A percentile compares a stretch with the other conserved stretches of the same genome.
Conservation (phyloP, 92 coral and sea anemone species). For the Palythoa grandis region DNA sequence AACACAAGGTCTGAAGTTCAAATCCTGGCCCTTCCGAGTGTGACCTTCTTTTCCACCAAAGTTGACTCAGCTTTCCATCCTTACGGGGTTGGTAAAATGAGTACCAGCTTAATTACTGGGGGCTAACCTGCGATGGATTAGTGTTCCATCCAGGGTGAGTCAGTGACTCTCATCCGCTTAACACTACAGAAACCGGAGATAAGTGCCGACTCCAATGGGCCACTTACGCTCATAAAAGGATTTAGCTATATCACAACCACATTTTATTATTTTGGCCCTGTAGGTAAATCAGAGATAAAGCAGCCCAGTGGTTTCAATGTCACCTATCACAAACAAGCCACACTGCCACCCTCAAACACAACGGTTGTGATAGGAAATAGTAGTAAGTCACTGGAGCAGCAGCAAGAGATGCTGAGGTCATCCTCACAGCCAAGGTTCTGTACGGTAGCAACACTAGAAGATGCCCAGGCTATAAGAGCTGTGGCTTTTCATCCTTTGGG, state of each 20-base stretch:
- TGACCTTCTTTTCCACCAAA: no score
- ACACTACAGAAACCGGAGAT: no score
- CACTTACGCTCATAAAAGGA: no score
- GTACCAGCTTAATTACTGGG: no score
- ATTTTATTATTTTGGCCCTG: background rate
- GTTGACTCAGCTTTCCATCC: background rate
- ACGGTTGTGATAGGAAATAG: slow-evolving; percentile 34
- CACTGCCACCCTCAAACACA: slow-evolving; percentile 49
- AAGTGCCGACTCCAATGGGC: no score
- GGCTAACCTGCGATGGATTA: no score
- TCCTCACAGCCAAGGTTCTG: slow-evolving; percentile 70
- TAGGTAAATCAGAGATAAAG: slow-evolving; percentile 35
- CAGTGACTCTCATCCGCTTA: no score
- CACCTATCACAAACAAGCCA: slow-evolving; percentile 69
- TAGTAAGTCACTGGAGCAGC: slow-evolving; percentile 44
- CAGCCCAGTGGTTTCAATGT: slow-evolving; percentile 45
- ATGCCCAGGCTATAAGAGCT: slow-evolving; percentile 91
- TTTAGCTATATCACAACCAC: background rate
- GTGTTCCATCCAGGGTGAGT: no score
- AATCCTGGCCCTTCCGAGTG: no score
- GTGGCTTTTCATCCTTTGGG: slow-evolving; percentile 93
- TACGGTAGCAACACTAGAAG: slow-evolving; percentile 82
- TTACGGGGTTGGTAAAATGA: no score
- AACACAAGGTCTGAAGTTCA: no score
- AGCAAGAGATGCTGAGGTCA: slow-evolving; percentile 54